These are phyloP conservation scores for Hexactinellida sp. DNA, from an alignment of 37 sponge, comb jelly and placozoan genomes.

Conservation along the genomic window DNA sequence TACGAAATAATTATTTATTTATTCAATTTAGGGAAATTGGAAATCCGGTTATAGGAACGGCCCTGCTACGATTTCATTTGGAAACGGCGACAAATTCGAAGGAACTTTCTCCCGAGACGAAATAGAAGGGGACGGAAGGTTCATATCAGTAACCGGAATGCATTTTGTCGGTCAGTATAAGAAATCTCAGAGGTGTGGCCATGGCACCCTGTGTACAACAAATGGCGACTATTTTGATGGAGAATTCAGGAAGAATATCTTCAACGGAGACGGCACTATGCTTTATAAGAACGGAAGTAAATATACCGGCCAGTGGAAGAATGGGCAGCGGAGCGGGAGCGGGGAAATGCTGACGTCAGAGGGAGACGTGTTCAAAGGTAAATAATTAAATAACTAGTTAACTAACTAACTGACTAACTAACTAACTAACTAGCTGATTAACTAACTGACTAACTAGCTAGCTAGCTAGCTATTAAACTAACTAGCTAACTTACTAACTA, in stretches of 20 bases:
- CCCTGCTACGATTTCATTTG: constrained; percentile 34
- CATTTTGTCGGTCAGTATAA: background rate
- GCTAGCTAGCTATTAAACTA: too few species aligned
- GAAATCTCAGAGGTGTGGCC: constrained; percentile 3
- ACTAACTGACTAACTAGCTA: too few species aligned
- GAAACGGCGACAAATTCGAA: constrained; percentile 67
- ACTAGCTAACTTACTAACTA: too few species aligned
- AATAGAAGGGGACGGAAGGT: constrained; percentile 57
- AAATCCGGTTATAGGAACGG: constrained; percentile 26
- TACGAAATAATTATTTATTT: too few species aligned
- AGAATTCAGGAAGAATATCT: constrained; percentile 39
- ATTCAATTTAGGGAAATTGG: background rate
- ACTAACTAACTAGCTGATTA: too few species aligned
- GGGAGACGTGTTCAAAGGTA: background rate
- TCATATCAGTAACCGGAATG: constrained; percentile 9
- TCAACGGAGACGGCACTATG: background rate
- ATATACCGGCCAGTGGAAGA: constrained; percentile 26
- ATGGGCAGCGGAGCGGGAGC: constrained; percentile 18
- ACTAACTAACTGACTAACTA: background rate
- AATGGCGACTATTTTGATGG: constrained; percentile 57
- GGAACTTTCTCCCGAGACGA: constrained; percentile 53
- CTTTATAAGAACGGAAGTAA: background rate
- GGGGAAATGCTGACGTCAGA: background rate
- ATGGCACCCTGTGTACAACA: constrained; percentile 23
- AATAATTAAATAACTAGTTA: background rate